A percentile compares a stretch with the other conserved stretches of the same genome.
Evolutionary conservation across 2,797 vertebrate genomes (phyloP).

Genomic region (Myotis pilosus): DNA sequence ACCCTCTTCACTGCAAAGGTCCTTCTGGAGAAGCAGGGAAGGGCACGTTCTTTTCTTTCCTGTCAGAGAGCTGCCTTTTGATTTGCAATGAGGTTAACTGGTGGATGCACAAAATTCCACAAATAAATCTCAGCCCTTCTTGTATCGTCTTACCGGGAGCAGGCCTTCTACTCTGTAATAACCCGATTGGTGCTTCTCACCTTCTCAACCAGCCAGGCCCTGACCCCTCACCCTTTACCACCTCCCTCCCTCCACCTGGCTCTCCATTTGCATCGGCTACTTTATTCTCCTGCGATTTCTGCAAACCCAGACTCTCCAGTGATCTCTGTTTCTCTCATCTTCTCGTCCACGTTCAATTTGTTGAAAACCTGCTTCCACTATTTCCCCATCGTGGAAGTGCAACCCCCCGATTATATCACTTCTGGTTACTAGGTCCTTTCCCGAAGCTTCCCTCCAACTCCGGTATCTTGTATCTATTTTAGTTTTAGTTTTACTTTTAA

Average conservation of each 20-base stretch:
- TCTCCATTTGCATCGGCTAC: neutral
- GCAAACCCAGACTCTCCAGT: neutral
- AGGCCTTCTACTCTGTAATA: neutral
- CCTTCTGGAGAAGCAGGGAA: neutral
- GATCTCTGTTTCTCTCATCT: neutral
- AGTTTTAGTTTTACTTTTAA: too few relatives aligned
- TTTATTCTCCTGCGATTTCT: neutral
- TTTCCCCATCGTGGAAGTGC: neutral
- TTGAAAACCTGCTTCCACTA: neutral
- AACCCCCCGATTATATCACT: neutral
- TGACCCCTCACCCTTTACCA: neutral
- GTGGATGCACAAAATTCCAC: neutral
- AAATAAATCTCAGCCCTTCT: neutral
- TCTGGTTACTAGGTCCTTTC: neutral
- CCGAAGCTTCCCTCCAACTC: neutral
- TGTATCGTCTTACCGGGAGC: neutral
- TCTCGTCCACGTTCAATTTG: neutral
- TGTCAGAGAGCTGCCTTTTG: neutral
- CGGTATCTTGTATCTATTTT: neutral
- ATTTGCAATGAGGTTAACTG: neutral
- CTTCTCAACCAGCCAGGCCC: neutral
- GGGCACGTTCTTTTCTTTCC: neutral
- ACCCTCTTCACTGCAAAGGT: neutral
- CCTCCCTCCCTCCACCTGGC: neutral
- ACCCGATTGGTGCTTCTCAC: neutral